These are phyloP conservation scores for Tragelaphus eurycerus DNA, from an alignment of 2,797 vertebrate species.

Conservation along the genomic window DNA sequence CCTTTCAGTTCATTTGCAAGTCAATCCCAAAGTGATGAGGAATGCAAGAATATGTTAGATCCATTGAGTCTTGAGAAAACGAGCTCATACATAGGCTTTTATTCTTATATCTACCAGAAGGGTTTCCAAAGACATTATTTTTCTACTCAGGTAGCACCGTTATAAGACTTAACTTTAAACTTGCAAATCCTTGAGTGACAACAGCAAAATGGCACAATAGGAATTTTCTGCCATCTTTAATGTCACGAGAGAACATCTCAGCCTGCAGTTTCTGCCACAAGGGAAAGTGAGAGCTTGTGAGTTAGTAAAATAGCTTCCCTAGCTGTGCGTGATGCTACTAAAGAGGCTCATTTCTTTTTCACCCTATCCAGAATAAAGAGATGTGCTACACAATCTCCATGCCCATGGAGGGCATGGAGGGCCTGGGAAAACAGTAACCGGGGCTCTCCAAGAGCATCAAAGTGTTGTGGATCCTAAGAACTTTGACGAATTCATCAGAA, in stretches of 20 bases:
- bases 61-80: neutral
- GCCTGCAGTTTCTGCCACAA: neutral
- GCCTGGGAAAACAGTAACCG: neutral
- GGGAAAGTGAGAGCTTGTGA: neutral
- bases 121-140: neutral
- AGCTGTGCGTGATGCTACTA: neutral
- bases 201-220: neutral
- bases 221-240: neutral
- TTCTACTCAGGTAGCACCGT: neutral
- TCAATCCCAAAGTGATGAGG: neutral
- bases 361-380: neutral
- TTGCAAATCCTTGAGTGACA: neutral
- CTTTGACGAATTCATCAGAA: neutral
- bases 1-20: neutral
- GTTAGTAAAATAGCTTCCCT: neutral
- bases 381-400: neutral
- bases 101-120: neutral
- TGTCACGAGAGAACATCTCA: neutral
- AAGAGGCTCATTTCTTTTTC: neutral
- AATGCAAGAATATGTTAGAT: neutral
- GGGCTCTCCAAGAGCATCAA: neutral
- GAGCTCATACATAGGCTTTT: neutral
- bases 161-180: neutral
- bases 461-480: neutral
- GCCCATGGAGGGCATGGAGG: neutral